Conservation (phyloP, 2,888 invertebrate genomes). For the Mimumesa dahlbomi region DNA sequence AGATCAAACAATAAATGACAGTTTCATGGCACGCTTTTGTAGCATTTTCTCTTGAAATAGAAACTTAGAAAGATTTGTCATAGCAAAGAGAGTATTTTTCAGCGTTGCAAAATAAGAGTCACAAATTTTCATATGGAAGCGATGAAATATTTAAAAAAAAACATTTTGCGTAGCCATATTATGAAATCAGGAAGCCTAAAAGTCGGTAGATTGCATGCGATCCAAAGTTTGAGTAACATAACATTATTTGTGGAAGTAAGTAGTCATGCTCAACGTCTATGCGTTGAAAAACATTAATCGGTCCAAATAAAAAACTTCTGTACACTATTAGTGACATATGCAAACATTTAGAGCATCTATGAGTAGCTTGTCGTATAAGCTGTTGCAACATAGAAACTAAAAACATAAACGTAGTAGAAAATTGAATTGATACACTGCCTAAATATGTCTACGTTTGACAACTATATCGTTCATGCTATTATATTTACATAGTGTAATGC, state of each 20-base stretch:
- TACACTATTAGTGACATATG: slow-evolving; percentile 12
- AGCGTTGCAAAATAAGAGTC: slow-evolving; percentile 53
- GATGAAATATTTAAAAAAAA: slow-evolving; percentile 23
- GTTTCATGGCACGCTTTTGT: background rate
- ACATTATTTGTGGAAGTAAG: slow-evolving; percentile 40
- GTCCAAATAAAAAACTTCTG: slow-evolving; percentile 13
- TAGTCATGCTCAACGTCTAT: slow-evolving; percentile 44
- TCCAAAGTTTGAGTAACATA: slow-evolving; percentile 71
- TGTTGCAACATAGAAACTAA: slow-evolving; percentile 27
- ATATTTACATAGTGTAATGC: slow-evolving; percentile 4
- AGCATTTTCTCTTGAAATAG: too few relatives aligned
- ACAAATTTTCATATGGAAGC: slow-evolving; percentile 49
- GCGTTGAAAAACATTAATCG: slow-evolving; percentile 24
- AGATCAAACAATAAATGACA: background rate
- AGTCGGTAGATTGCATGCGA: slow-evolving; percentile 80
- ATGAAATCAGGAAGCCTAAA: slow-evolving; percentile 70
- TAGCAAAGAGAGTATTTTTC: slow-evolving; percentile 33
- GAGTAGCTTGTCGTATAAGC: slow-evolving; percentile 29
- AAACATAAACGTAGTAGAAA: background rate
- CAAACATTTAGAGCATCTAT: slow-evolving; percentile 18
- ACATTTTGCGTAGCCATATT: slow-evolving; percentile 52
- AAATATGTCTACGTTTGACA: background rate
- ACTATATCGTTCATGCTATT: slow-evolving; percentile 31
- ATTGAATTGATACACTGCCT: background rate
- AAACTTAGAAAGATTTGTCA: too few relatives aligned